Evolutionary conservation across 2,888 invertebrate species (phyloP).

Genomic region (Omphaloscelis lunosa): DNA sequence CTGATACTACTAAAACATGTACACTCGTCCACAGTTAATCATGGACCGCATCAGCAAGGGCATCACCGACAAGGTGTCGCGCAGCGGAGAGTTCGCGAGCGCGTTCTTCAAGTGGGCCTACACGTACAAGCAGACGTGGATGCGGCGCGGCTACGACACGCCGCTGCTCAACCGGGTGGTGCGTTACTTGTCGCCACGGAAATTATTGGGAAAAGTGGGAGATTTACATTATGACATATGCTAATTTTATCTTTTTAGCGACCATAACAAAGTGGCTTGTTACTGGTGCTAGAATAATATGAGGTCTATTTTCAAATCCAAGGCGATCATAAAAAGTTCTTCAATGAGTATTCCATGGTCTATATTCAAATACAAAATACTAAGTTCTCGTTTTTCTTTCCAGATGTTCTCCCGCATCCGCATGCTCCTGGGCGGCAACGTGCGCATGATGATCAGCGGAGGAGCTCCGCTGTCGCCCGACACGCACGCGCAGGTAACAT

Average conservation of each 20-base stretch:
- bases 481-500: conserved; percentile 95
- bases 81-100: conserved; percentile 94
- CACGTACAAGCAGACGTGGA: conserved; percentile 97
- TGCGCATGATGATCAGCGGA: conserved; percentile 97
- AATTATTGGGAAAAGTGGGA: neutral
- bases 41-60: conserved; percentile 99
- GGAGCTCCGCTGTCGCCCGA: conserved; percentile 99
- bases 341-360: neutral
- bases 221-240: no score
- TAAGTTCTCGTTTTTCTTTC: conserved; percentile 32
- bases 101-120: conserved; percentile 98
- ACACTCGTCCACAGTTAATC: conserved; percentile 92
- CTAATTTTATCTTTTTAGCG: neutral
- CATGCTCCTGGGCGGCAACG: conserved; percentile 96
- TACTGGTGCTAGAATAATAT: neutral
- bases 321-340: neutral
- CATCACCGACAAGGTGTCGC: conserved; percentile 97
- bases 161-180: conserved; percentile 91
- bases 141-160: conserved; percentile 95
- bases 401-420: conserved; percentile 89
- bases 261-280: neutral
- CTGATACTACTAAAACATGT: neutral
- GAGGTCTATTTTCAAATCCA: neutral
- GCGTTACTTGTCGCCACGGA: conserved; percentile 9
- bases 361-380: neutral